Evolutionary conservation across 2,888 invertebrate genomes (phyloP).

Genomic region (Parnassius glacialis): DNA sequence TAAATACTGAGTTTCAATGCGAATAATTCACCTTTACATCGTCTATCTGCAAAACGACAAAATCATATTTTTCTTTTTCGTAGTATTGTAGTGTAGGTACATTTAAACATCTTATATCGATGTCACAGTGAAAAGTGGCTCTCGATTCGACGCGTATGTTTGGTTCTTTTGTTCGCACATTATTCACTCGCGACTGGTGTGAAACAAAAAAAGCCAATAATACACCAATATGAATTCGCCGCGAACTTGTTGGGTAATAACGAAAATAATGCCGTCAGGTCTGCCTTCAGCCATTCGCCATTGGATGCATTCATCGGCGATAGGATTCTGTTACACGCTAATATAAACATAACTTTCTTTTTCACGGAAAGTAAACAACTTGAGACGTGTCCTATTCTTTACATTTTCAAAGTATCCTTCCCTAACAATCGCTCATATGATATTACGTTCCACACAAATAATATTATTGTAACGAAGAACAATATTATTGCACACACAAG

Average conservation of each 20-base stretch:
- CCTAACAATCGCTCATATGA: slow-evolving; percentile 17
- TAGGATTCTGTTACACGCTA: slow-evolving; percentile 12
- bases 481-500: slow-evolving; percentile 28
- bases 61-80: slow-evolving; percentile 38
- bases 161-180: slow-evolving; percentile 68
- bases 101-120: slow-evolving; percentile 46
- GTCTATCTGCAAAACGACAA: slow-evolving; percentile 15
- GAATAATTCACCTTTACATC: slow-evolving; percentile 29
- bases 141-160: slow-evolving; percentile 70
- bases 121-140: slow-evolving; percentile 60
- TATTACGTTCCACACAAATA: slow-evolving; percentile 20
- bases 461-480: slow-evolving; percentile 22
- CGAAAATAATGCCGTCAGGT: slow-evolving; percentile 15
- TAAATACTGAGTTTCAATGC: slow-evolving; percentile 54
- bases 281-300: slow-evolving; percentile 3
- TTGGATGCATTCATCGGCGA: not conserved
- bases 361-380: slow-evolving; percentile 19
- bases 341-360: slow-evolving; percentile 22
- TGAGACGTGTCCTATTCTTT: slow-evolving; percentile 4
- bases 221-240: slow-evolving; percentile 32
- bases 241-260: slow-evolving; percentile 31
- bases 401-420: slow-evolving; percentile 18
- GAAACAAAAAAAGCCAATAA: slow-evolving; percentile 60
- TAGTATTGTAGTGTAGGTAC: slow-evolving; percentile 34
- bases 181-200: slow-evolving; percentile 56